Evolutionary conservation across 37 sponge, comb jelly and placozoan species (phyloP), one percentile per base, ranked within the genome.

Genomic region (Petrosia ficiformis): DNA sequence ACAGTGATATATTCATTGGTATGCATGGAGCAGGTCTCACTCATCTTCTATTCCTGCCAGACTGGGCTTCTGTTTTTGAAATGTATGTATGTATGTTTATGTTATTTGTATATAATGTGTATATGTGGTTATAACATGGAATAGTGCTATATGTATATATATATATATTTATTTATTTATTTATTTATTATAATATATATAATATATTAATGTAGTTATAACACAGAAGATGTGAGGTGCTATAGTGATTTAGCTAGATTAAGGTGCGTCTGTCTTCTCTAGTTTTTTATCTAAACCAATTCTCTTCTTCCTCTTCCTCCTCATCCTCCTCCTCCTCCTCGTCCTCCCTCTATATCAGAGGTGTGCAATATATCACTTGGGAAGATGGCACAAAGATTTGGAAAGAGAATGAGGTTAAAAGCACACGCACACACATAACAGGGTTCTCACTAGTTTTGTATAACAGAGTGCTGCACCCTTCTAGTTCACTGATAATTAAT

Each of bases 1-100:
- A 95, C 38, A 72, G 79, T 25, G 96, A 95, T 60, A 81, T 95
- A 5, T 92, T 95, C 52, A 86, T 95, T 65, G 93, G 93, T 5
- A 95, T 95, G 76, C 96, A 95, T 75, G 96, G 96, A 14, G 83
- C 96, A 35, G 96, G 96, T 2, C 81, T 95, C 32, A 80, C 96
- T 4, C 96, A 95, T 75, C 58, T 89, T 21, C 76, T 95, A 32
- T 95, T 95, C 85, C 90, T 89, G 0, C 96, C 96, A 16, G 93
- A 95, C 80, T 95, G 96, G 96, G 96, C 74, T 6, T 83, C 87
- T 10, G 76, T 83, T 31, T 92, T 95, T 73, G 96, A 95, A 74
- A 77, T 95, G 93, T 95, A 56, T 61, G 84, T 33, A 40, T 1
- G n/a, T n/a, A n/a, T n/a, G n/a, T 61, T 6, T 61, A 22, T 29